phyloP scores from a whole-genome alignment of 1,140 invertebrate genomes.

The Drosophila erecta region DNA sequence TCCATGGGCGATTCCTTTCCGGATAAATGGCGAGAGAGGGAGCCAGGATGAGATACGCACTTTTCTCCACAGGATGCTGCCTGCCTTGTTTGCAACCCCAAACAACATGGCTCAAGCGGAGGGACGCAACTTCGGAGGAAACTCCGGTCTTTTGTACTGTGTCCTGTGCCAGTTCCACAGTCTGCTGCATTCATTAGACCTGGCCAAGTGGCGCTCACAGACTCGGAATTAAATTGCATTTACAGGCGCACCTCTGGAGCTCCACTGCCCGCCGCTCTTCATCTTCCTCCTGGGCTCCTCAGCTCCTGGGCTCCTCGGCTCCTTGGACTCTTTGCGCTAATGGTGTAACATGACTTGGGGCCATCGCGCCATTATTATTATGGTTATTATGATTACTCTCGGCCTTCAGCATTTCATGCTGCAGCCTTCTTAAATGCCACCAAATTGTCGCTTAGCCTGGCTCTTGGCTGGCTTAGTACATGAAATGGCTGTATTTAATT shows the following conservation, averaged over 20 bases:
- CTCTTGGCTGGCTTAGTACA: slow-evolving; percentile 9
- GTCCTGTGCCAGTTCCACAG: slow-evolving; percentile 73
- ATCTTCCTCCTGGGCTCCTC: no score
- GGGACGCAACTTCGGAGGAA: slow-evolving; percentile 11
- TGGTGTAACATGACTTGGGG: slow-evolving; percentile 71
- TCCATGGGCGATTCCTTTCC: slow-evolving; percentile 66
- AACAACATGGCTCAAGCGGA: slow-evolving; percentile 3
- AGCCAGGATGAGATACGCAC: slow-evolving; percentile 30
- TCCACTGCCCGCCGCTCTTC: no score
- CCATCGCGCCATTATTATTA: slow-evolving; percentile 55
- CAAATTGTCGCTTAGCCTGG: slow-evolving; percentile 34
- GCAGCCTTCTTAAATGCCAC: slow-evolving; percentile 30
- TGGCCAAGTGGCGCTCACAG: slow-evolving; percentile 66
- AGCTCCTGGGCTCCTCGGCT: no score
- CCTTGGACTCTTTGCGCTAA: slow-evolving; percentile 42
- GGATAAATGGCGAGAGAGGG: slow-evolving; percentile 17
- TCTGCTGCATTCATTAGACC: slow-evolving; percentile 79
- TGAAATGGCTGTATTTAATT: slow-evolving; percentile 12
- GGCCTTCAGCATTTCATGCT: slow-evolving; percentile 25
- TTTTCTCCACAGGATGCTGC: slow-evolving; percentile 30
- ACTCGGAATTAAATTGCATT: slow-evolving; percentile 71
- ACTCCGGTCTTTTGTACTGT: slow-evolving; percentile 61
- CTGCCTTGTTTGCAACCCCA: slow-evolving; percentile 37
- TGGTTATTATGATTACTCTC: slow-evolving; percentile 57
- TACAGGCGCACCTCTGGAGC: slow-evolving; percentile 42